These are phyloP conservation scores for Pogonognathellus flavescens DNA, from an alignment of 1,140 invertebrate species.

Conservation along the genomic window DNA sequence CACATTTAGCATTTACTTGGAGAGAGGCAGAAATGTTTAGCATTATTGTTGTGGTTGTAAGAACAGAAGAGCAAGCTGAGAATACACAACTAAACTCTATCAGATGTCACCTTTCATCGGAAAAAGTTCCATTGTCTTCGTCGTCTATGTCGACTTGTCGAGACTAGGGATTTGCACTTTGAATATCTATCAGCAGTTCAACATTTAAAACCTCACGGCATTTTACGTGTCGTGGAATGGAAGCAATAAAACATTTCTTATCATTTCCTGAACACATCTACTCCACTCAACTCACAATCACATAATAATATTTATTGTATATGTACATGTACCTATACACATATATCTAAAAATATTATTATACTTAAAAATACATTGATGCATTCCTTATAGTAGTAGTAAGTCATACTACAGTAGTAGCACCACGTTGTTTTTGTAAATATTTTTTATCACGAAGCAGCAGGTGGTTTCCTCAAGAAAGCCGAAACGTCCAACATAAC, in stretches of 20 bases:
- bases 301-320: neutral
- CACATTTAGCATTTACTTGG: too few relatives aligned
- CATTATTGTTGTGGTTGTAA: neutral
- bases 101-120: neutral
- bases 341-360: neutral
- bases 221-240: neutral
- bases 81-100: neutral
- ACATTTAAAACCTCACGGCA: slow-evolving; percentile 6
- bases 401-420: neutral
- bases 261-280: neutral
- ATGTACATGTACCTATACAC: neutral
- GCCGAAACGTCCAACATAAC: too few relatives aligned
- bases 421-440: too few relatives aligned
- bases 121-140: neutral
- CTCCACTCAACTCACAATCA: neutral
- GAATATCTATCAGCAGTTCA: neutral
- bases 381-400: too few relatives aligned
- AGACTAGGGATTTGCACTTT: neutral
- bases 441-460: too few relatives aligned
- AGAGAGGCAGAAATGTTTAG: neutral
- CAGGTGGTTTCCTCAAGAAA: too few relatives aligned
- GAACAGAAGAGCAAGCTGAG: neutral
- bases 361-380: too few relatives aligned
- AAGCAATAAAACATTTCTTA: neutral
- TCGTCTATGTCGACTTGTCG: neutral